Conservation (phyloP, 2,797 vertebrate genomes). For the Cyclopterus lumpus region DNA sequence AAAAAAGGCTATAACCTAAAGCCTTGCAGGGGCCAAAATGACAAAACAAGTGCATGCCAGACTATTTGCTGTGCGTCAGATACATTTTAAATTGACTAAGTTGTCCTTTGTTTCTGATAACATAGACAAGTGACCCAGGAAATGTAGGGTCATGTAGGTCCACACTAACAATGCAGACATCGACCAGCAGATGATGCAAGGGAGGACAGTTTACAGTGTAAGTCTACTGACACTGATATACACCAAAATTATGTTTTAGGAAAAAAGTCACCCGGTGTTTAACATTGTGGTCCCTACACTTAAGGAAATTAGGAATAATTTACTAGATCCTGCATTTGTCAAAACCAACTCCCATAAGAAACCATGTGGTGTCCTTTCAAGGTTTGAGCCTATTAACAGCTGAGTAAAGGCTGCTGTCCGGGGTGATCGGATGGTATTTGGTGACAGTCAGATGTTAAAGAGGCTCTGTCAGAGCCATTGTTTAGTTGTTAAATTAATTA, state of each 20-base stretch:
- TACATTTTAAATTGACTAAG: conserved; percentile 4
- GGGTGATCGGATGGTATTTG: background rate
- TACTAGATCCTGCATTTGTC: conserved; percentile 1
- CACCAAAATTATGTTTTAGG: background rate
- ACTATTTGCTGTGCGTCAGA: background rate
- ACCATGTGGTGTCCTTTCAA: background rate
- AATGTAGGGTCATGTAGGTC: conserved; percentile 20
- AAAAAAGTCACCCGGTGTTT: conserved; percentile 20
- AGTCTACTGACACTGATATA: background rate
- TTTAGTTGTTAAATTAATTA: background rate
- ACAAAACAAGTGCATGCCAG: background rate
- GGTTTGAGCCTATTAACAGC: background rate
- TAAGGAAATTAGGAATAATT: background rate
- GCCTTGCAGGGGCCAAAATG: background rate
- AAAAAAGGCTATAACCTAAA: background rate
- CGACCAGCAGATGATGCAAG: conserved; percentile 3
- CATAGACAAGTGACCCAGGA: background rate
- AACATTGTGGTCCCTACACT: background rate
- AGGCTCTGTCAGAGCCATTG: conserved; percentile 2
- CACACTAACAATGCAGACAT: conserved; percentile 33
- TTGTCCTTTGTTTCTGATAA: conserved; percentile 5
- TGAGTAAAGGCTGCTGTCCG: background rate
- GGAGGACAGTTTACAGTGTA: conserved; percentile 26
- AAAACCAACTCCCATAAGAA: background rate
- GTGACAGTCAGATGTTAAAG: background rate